Percentiles rank a stretch among this genome's conserved stretches.
phyloP scores from a whole-genome alignment of 2,888 invertebrate species.

The Hypena proboscidalis region DNA sequence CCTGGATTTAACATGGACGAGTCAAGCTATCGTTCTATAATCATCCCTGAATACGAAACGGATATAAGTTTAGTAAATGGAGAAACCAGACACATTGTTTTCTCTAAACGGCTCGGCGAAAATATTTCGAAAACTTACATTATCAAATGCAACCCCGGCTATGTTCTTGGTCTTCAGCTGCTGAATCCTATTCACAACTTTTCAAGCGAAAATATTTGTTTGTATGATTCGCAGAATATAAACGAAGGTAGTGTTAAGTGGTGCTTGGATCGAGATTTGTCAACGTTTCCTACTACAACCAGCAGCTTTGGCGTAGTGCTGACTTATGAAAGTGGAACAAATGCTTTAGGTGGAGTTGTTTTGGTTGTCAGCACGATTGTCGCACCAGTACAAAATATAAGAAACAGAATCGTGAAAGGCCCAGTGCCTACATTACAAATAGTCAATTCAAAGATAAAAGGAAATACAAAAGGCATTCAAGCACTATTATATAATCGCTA shows the following conservation, averaged over 20 bases:
- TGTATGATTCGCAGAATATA: constrained; percentile 90
- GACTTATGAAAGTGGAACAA: constrained; percentile 91
- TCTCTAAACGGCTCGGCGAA: constrained; percentile 87
- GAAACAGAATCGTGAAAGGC: constrained; percentile 90
- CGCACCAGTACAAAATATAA: constrained; percentile 90
- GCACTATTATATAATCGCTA: constrained; percentile 95
- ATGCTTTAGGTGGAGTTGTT: constrained; percentile 93
- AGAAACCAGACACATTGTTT: constrained; percentile 92
- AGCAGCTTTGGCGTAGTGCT: constrained; percentile 92
- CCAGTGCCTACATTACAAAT: constrained; percentile 91
- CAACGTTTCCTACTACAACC: constrained; percentile 95
- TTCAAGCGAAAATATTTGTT: constrained; percentile 92
- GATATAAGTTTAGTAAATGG: constrained; percentile 88
- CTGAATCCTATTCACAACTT: constrained; percentile 95
- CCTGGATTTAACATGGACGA: constrained; percentile 88
- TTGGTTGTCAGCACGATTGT: constrained; percentile 90
- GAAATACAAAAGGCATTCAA: constrained; percentile 92
- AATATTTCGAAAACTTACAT: constrained; percentile 85
- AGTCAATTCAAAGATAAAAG: constrained; percentile 90
- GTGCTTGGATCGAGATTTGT: constrained; percentile 93
- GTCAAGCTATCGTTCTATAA: constrained; percentile 89
- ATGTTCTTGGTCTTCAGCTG: constrained; percentile 94
- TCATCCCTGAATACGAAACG: constrained; percentile 88
- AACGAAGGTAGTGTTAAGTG: constrained; percentile 88
- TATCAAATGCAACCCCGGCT: constrained; percentile 91